Percentiles rank a stretch among this genome's conserved stretches.
These are phyloP conservation scores for Synodontis membranacea DNA, from an alignment of 2,113 vertebrate species.

Conservation along the genomic window DNA sequence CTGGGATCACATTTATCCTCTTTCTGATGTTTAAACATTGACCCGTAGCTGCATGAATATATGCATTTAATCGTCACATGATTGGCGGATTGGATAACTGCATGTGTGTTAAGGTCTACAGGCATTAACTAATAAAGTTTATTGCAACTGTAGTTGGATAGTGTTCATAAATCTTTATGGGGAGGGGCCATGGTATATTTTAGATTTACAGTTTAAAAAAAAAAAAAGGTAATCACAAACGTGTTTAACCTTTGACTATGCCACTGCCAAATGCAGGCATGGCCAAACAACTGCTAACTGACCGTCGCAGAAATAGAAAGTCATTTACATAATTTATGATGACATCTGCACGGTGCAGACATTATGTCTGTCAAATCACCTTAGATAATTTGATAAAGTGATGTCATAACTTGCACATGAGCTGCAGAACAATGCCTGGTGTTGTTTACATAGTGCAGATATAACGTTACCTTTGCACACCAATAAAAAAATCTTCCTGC, in stretches of 20 bases:
- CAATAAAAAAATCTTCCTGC: neutral
- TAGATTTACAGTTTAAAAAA: neutral
- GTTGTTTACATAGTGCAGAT: neutral
- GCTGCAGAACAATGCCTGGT: neutral
- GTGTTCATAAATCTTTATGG: neutral
- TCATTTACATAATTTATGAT: neutral
- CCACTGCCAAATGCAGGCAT: neutral
- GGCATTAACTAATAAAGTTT: neutral
- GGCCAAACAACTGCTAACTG: neutral
- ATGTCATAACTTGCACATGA: neutral
- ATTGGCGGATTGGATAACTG: neutral
- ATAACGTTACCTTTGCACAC: constrained; percentile 15
- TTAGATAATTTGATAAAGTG: neutral
- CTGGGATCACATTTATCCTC: neutral
- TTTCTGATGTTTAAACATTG: neutral
- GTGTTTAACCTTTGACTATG: constrained; percentile 27
- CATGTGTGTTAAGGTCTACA: neutral
- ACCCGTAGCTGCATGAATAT: neutral
- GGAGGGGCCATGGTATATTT: neutral
- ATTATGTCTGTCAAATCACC: neutral
- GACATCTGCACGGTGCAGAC: neutral
- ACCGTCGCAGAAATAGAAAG: constrained; percentile 20
- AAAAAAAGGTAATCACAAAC: constrained; percentile 4
- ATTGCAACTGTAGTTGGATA: neutral
- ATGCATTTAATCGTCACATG: neutral